phyloP scores from a whole-genome alignment of 2,888 invertebrate species.

The Volucella zonaria region DNA sequence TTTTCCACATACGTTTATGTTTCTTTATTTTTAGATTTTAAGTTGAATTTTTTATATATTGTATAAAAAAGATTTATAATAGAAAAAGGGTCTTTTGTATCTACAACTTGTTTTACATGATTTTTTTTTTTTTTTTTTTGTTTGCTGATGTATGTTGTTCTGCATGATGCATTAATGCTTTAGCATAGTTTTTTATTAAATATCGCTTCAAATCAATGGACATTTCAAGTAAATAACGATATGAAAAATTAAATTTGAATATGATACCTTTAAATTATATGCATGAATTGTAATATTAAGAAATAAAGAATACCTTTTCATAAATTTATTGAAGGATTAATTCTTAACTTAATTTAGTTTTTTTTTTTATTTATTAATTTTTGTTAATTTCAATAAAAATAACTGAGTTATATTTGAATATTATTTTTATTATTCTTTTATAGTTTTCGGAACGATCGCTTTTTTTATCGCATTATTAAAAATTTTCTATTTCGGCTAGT shows the following conservation, averaged over 20 bases:
- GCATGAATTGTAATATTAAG: slow-evolving; percentile 55
- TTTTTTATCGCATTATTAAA: slow-evolving; percentile 61
- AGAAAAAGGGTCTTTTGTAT: slow-evolving; percentile 33
- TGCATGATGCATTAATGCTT: slow-evolving; percentile 70
- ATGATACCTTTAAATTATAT: slow-evolving; percentile 24
- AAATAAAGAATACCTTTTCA: slow-evolving; percentile 25
- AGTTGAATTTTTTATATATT: slow-evolving; percentile 38
- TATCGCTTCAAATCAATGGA: slow-evolving; percentile 51
- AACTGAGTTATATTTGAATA: slow-evolving; percentile 35
- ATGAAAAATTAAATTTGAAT: slow-evolving; percentile 3
- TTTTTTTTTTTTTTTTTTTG: slow-evolving; percentile 30
- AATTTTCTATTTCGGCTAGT: slow-evolving; percentile 58
- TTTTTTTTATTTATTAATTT: slow-evolving; percentile 12
- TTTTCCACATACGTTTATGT: slow-evolving; percentile 31
- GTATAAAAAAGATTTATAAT: background rate
- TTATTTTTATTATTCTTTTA: slow-evolving; percentile 13
- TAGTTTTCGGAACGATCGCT: slow-evolving; percentile 40
- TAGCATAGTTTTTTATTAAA: slow-evolving; percentile 50
- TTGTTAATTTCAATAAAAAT: slow-evolving; percentile 15
- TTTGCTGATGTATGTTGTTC: slow-evolving; percentile 64
- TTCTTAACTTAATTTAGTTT: slow-evolving; percentile 1
- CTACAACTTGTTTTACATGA: slow-evolving; percentile 19
- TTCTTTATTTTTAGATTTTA: slow-evolving; percentile 28
- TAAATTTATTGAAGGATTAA: slow-evolving; percentile 6
- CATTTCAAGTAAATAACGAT: slow-evolving; percentile 20